Evolutionary conservation across 2,113 vertebrate species (phyloP).

Genomic region (Triplophysa rosa): DNA sequence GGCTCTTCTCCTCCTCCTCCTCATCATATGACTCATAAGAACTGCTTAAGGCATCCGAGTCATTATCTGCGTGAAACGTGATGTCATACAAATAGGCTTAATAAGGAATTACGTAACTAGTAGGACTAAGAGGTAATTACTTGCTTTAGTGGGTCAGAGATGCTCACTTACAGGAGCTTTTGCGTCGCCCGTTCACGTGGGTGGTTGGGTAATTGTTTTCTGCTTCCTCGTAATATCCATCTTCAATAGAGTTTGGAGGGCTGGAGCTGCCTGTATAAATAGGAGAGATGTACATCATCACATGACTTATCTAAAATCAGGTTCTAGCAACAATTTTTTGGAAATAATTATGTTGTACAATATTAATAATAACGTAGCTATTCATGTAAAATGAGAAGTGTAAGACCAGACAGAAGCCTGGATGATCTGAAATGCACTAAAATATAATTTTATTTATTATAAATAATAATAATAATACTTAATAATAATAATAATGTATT

Average conservation of each 20-base stretch:
- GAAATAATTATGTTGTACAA: too few relatives aligned
- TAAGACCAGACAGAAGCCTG: too few relatives aligned
- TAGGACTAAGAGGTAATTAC: neutral
- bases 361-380: too few relatives aligned
- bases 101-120: neutral
- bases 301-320: too few relatives aligned
- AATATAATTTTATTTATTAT: too few relatives aligned
- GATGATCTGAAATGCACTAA: too few relatives aligned
- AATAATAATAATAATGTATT: too few relatives aligned
- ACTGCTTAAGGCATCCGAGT: slow-evolving; percentile 95
- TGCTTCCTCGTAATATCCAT: slow-evolving; percentile 94
- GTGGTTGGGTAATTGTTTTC: slow-evolving; percentile 89
- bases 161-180: slow-evolving; percentile 84
- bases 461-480: too few relatives aligned
- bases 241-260: slow-evolving; percentile 88
- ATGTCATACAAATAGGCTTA: neutral
- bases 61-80: slow-evolving; percentile 81
- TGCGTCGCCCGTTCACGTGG: slow-evolving; percentile 84
- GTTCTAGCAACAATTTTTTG: too few relatives aligned
- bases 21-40: slow-evolving; percentile 98
- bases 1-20: slow-evolving; percentile 92
- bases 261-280: slow-evolving; percentile 81
- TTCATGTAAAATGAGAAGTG: too few relatives aligned
- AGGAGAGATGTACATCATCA: slow-evolving; percentile 38
- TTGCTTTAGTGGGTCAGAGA: neutral